Base-by-base conservation (phyloP, 2,797 vertebrate genomes). In the Chromis chromis region DNA sequence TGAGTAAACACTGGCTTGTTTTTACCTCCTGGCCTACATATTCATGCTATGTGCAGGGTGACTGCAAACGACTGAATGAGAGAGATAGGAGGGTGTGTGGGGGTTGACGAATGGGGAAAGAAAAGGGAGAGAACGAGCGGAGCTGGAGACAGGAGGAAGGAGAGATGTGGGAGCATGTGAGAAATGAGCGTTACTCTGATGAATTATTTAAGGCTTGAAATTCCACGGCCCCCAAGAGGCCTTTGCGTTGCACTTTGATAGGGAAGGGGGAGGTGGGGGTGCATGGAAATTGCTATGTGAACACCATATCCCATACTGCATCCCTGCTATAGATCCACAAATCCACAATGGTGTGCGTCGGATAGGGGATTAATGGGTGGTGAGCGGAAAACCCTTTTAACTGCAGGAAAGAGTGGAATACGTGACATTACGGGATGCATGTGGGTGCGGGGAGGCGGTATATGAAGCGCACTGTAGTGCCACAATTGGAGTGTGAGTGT, bases 141-240 rank as follows among this genome's bases (percentile, higher is more conserved):
- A 76, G 74, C 60, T 77, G 28, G 65, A 73, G 82, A 79, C 50
- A 11, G 76, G 81, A 76, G 67, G 81, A 86, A 87, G 65, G 69
- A 77, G 81, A 74, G 65, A 87, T 79, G 85, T 79, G 76, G 70
- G 74, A 89, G 87, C 79, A 87, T 90, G 82, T 83, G 87, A 87
- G 79, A 80, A 89, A 91, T 81, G 69, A 90, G 81, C 55, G 44
- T 65, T 83, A 65, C 78, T 85, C 86, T 86, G 86, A 92, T 94
- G 84, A 94, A 94, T 94, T 94, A 94, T 94, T 94, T 85, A 93
- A 88, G 70, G 74, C 52, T 76, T 87, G 86, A 92, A 91, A 92
- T 90, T 89, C 90, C 82, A 79, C 33, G 21, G 76, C 64, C 65
- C 84, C 87, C 88, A 63, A 44, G 91, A 94, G 91, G 87, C 75